These are phyloP conservation scores for Lasioglossum leucozonium DNA, from an alignment of 2,888 invertebrate genomes.

Conservation along the genomic window DNA sequence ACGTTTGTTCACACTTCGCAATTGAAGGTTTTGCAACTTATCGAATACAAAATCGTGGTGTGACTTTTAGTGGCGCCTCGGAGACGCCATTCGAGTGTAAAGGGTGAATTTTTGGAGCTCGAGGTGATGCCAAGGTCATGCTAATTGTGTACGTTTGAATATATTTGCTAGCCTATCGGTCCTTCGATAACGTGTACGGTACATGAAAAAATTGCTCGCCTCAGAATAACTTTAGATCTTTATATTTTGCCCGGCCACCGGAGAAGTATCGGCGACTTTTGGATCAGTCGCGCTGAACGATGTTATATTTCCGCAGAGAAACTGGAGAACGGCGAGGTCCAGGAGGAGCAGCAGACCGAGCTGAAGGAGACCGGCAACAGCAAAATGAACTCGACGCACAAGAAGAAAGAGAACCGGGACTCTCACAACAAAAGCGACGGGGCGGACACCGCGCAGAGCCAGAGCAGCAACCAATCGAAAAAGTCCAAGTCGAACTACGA, in stretches of 20 bases:
- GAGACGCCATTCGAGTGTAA: too few species aligned
- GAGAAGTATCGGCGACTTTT: neutral
- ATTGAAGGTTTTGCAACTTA: too few species aligned
- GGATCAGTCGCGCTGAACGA: neutral
- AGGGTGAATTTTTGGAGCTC: too few species aligned
- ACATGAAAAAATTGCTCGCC: too few species aligned
- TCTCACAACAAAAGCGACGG: conserved; percentile 89
- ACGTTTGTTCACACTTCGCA: too few species aligned
- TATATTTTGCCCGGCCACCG: neutral
- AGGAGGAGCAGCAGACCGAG: conserved; percentile 84
- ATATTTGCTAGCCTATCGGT: too few species aligned
- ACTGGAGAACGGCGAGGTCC: conserved; percentile 81
- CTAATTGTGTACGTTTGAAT: too few species aligned
- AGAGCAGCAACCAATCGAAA: conserved; percentile 87
- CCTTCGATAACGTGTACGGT: too few species aligned
- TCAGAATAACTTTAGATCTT: too few species aligned
- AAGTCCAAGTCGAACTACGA: conserved; percentile 90
- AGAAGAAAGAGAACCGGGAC: conserved; percentile 84
- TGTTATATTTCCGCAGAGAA: conserved; percentile 73
- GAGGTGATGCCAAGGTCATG: too few species aligned
- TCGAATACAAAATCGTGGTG: too few species aligned
- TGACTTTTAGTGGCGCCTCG: too few species aligned
- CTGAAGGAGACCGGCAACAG: conserved; percentile 83
- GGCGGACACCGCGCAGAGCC: conserved; percentile 88
- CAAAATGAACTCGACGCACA: conserved; percentile 76